Percentiles rank a stretch among this genome's conserved stretches.
phyloP scores from a whole-genome alignment of 2,797 vertebrate genomes.

The Ptychobarbus kaznakovi region DNA sequence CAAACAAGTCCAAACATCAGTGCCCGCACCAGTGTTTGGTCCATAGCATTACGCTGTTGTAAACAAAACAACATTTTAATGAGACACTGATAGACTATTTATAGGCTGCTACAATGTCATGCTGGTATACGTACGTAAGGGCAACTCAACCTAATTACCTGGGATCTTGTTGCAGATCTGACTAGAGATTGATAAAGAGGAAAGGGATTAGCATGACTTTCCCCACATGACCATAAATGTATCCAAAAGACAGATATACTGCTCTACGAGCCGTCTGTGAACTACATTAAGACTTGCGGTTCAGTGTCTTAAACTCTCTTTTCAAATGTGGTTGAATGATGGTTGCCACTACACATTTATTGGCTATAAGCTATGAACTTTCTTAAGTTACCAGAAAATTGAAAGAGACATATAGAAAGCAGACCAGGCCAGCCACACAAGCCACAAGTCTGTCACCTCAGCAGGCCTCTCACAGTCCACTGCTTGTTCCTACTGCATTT shows the following conservation, averaged over 20 bases:
- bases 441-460: constrained; percentile 33
- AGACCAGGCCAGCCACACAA: constrained; percentile 12
- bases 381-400: constrained; percentile 39
- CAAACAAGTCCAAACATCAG: constrained; percentile 51
- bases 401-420: constrained; percentile 41
- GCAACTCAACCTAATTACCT: constrained; percentile 15
- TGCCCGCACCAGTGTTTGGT: constrained; percentile 30
- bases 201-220: constrained; percentile 42
- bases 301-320: constrained; percentile 16
- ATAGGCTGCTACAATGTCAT: constrained; percentile 8
- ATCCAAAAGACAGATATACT: constrained; percentile 28
- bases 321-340: constrained; percentile 39
- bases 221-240: constrained; percentile 21
- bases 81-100: constrained; percentile 30
- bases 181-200: constrained; percentile 26
- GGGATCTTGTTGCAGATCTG: constrained; percentile 41
- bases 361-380: constrained; percentile 33
- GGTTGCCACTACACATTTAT: constrained; percentile 30
- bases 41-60: constrained; percentile 12
- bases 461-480: constrained; percentile 17
- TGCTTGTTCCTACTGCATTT: constrained; percentile 10
- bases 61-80: constrained; percentile 54
- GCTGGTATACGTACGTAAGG: constrained; percentile 11
- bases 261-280: background rate
- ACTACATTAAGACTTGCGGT: constrained; percentile 44